These are phyloP conservation scores for Lasiommata megera DNA, from an alignment of 2,888 invertebrate species.

Conservation along the genomic window DNA sequence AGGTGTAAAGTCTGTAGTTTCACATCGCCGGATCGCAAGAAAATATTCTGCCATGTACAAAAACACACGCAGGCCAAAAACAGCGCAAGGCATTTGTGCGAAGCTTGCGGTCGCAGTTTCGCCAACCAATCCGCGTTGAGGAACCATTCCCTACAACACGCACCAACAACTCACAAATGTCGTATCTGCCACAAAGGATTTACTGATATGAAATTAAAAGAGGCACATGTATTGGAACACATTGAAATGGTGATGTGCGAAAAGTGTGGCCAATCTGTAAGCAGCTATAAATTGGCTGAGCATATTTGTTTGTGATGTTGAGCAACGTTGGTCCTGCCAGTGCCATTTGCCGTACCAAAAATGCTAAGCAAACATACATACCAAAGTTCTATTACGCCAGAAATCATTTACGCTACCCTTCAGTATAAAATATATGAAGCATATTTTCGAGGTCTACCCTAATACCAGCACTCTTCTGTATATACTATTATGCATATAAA, in stretches of 20 bases:
- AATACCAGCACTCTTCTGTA: too few relatives aligned
- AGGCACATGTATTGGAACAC: conserved; percentile 53
- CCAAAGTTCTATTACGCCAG: background rate
- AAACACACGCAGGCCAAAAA: conserved; percentile 61
- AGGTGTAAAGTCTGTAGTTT: conserved; percentile 83
- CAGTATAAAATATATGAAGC: too few relatives aligned
- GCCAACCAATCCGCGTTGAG: conserved; percentile 52
- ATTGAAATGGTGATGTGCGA: conserved; percentile 63
- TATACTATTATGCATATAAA: too few relatives aligned
- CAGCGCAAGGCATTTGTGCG: conserved; percentile 59
- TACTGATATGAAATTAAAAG: conserved; percentile 40
- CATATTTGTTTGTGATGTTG: conserved; percentile 45
- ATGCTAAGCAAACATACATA: background rate
- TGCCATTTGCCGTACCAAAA: background rate
- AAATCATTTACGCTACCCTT: too few relatives aligned
- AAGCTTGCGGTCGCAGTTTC: conserved; percentile 68
- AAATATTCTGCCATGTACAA: conserved; percentile 82
- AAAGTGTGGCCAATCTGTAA: conserved; percentile 58
- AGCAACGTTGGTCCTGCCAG: background rate
- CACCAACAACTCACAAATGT: conserved; percentile 42
- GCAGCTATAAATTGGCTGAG: conserved; percentile 43
- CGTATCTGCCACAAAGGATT: conserved; percentile 51
- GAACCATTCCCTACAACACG: conserved; percentile 56
- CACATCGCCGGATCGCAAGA: conserved; percentile 76
- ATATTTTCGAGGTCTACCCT: too few relatives aligned